These are phyloP conservation scores for Hoplias malabaricus DNA, from an alignment of 2,113 vertebrate genomes.

Conservation along the genomic window DNA sequence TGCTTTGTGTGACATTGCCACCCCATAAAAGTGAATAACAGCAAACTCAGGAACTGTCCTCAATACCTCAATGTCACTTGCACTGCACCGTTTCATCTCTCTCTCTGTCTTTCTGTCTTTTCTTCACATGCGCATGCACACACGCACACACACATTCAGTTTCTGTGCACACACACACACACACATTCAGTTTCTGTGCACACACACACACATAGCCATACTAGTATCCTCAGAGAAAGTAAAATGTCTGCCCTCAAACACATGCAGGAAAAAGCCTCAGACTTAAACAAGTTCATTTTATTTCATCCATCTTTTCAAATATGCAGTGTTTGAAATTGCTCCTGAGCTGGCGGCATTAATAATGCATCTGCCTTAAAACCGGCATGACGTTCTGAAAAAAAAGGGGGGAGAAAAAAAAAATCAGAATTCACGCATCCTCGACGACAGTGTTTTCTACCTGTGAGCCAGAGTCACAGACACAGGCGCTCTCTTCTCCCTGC, in stretches of 20 bases:
- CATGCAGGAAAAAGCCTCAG: constrained; percentile 5
- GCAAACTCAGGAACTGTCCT: constrained; percentile 33
- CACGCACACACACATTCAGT: constrained; percentile 5
- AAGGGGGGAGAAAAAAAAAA: constrained; percentile 22
- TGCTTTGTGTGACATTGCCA: constrained; percentile 39
- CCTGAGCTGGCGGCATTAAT: constrained; percentile 51
- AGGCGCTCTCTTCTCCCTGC: constrained; percentile 2
- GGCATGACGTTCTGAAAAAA: constrained; percentile 36
- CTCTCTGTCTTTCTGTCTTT: neutral
- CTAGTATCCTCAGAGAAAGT: constrained; percentile 32
- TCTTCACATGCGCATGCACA: neutral
- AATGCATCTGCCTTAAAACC: constrained; percentile 47
- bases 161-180: constrained; percentile 18
- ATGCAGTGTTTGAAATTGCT: constrained; percentile 55
- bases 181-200: constrained; percentile 18
- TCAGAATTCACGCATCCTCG: constrained; percentile 44
- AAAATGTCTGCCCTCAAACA: constrained; percentile 37
- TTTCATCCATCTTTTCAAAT: constrained; percentile 52
- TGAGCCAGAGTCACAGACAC: constrained; percentile 36
- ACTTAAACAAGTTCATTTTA: constrained; percentile 43
- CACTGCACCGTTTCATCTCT: neutral
- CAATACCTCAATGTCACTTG: constrained; percentile 32
- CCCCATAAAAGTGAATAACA: constrained; percentile 47
- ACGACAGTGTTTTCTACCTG: constrained; percentile 47
- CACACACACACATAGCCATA: constrained; percentile 13